phyloP scores from a whole-genome alignment of 1,140 invertebrate genomes.

The Drosophila truncata region DNA sequence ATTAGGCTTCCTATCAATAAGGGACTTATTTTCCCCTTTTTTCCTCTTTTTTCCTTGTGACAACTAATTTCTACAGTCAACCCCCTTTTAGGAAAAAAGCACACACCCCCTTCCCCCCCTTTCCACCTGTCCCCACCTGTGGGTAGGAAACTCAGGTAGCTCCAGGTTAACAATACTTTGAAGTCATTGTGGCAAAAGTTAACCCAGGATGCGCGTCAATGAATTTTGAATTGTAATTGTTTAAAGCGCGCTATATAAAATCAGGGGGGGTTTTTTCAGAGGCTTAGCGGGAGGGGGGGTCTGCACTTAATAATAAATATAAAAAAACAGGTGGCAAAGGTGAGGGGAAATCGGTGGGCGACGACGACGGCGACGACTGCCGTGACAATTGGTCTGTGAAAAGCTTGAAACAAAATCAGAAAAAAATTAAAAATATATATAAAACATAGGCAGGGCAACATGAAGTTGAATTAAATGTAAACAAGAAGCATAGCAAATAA shows the following conservation, averaged over 20 bases:
- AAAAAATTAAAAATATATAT: constrained; percentile 35
- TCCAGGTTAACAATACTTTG: constrained; percentile 67
- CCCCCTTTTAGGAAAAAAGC: background rate
- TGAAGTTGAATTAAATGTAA: constrained; percentile 63
- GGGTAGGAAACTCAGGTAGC: constrained; percentile 26
- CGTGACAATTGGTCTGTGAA: constrained; percentile 82
- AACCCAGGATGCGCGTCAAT: constrained; percentile 75
- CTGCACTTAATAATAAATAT: constrained; percentile 9
- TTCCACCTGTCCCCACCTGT: background rate
- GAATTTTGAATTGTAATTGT: constrained; percentile 84
- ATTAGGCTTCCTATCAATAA: background rate
- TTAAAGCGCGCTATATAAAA: constrained; percentile 65
- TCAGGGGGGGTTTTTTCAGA: background rate
- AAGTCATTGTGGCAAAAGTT: constrained; percentile 69
- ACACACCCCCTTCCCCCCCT: background rate
- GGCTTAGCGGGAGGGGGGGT: background rate
- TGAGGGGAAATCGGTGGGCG: constrained; percentile 1
- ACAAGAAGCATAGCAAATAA: constrained; percentile 32
- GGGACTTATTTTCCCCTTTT: background rate
- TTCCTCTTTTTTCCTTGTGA: background rate
- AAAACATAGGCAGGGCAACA: constrained; percentile 38
- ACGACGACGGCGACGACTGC: constrained; percentile 73
- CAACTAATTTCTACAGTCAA: background rate
- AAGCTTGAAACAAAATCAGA: constrained; percentile 78
- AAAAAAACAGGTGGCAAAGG: constrained; percentile 12